Conservation (phyloP, 2,888 invertebrate species). For the Rosalia funebris region DNA sequence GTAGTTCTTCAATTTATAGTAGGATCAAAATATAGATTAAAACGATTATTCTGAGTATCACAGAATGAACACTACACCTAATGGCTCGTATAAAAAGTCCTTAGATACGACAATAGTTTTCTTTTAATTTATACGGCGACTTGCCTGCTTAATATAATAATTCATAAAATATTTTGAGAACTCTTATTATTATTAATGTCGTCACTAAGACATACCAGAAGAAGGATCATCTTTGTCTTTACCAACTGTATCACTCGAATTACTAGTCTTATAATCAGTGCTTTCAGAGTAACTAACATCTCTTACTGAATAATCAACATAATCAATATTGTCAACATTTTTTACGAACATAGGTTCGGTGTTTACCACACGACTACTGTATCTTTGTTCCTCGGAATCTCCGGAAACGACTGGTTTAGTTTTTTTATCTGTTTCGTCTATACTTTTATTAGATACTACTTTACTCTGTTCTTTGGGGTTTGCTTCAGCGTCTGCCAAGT, state of each 20-base stretch:
- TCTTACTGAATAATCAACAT: conserved; percentile 41
- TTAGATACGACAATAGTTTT: conserved; percentile 58
- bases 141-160: conserved; percentile 21
- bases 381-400: conserved; percentile 61
- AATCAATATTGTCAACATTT: conserved; percentile 57
- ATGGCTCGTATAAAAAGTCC: conserved; percentile 64
- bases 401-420: conserved; percentile 61
- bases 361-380: conserved; percentile 63
- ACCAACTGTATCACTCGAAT: conserved; percentile 40
- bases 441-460: conserved; percentile 61
- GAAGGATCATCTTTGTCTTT: conserved; percentile 64
- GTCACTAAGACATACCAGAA: conserved; percentile 64
- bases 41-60: conserved; percentile 65
- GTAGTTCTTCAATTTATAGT: conserved; percentile 30
- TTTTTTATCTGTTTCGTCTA: conserved; percentile 59
- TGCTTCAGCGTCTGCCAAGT: conserved; percentile 52
- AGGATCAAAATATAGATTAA: conserved; percentile 54
- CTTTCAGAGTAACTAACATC: conserved; percentile 37
- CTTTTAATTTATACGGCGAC: conserved; percentile 44
- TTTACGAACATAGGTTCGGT: conserved; percentile 64
- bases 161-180: conserved; percentile 35
- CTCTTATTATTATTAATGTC: conserved; percentile 43
- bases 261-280: conserved; percentile 42
- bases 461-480: conserved; percentile 56
- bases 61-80: conserved; percentile 66